Evolutionary conservation across 2,113 vertebrate species (phyloP).

Genomic region (Brevimyrus niger): DNA sequence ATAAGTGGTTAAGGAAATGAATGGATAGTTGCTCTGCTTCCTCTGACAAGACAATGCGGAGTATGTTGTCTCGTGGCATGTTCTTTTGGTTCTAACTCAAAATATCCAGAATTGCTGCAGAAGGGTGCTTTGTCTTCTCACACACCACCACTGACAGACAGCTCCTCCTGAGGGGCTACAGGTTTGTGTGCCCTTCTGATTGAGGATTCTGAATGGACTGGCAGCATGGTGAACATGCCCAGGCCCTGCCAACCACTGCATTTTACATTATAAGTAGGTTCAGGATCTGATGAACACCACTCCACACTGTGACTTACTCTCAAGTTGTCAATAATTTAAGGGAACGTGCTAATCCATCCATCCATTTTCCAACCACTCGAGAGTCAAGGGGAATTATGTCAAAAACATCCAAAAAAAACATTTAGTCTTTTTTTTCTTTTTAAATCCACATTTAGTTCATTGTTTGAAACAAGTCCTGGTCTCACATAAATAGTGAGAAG

Average conservation of each 20-base stretch:
- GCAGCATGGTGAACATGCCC: slow-evolving; percentile 34
- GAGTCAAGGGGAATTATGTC: neutral
- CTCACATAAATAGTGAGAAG: neutral
- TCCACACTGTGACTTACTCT: neutral
- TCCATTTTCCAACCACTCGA: neutral
- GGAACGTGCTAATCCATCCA: neutral
- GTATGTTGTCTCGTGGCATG: neutral
- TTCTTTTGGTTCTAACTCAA: neutral
- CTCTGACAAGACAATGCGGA: neutral
- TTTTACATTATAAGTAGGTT: slow-evolving; percentile 16
- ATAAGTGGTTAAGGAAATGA: no score
- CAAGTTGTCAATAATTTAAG: neutral
- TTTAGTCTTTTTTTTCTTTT: neutral
- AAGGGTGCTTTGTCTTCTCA: slow-evolving; percentile 44
- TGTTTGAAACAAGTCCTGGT: neutral
- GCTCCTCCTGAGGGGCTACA: slow-evolving; percentile 7
- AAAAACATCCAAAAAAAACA: neutral
- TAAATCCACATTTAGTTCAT: neutral
- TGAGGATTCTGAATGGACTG: slow-evolving; percentile 36
- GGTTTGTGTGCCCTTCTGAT: slow-evolving; percentile 23
- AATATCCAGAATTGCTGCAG: slow-evolving; percentile 45
- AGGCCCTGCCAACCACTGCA: slow-evolving; percentile 10
- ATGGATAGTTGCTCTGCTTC: neutral
- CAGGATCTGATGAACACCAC: slow-evolving; percentile 31
- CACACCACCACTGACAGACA: slow-evolving; percentile 34